Percentiles rank a stretch among this genome's conserved stretches.
phyloP scores from a whole-genome alignment of 2,888 invertebrate genomes.

The Epirrhoe tristata region DNA sequence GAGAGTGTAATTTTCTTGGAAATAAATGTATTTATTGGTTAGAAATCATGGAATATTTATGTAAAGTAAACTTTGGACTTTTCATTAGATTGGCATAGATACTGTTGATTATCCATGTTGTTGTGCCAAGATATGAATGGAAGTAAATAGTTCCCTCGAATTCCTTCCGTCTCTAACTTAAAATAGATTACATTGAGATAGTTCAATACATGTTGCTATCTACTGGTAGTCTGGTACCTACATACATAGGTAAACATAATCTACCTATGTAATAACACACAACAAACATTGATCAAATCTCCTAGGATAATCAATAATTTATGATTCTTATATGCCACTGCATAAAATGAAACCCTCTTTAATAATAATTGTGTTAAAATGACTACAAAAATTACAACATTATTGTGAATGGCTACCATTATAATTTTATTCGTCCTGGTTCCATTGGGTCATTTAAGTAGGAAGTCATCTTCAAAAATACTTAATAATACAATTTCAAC shows the following conservation, averaged over 20 bases:
- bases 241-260: not conserved
- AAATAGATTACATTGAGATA: slow-evolving; percentile 32
- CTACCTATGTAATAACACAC: not conserved
- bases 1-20: not conserved
- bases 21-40: slow-evolving; percentile 12
- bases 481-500: no score
- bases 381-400: no score
- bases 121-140: slow-evolving; percentile 50
- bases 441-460: no score
- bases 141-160: slow-evolving; percentile 42
- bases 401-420: no score
- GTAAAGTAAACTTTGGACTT: slow-evolving; percentile 70
- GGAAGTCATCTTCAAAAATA: no score
- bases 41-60: slow-evolving; percentile 22
- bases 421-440: no score
- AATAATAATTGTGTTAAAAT: no score
- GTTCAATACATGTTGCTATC: not conserved
- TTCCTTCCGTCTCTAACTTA: slow-evolving; percentile 28
- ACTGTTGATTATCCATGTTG: slow-evolving; percentile 51
- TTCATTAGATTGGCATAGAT: slow-evolving; percentile 60
- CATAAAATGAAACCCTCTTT: no score
- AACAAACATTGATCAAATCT: no score
- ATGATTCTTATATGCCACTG: no score
- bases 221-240: slow-evolving; percentile 23
- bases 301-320: no score